Percentiles rank a stretch among this genome's conserved stretches.
phyloP scores from a whole-genome alignment of 2,113 vertebrate species.

The Hippocampus mohnikei region DNA sequence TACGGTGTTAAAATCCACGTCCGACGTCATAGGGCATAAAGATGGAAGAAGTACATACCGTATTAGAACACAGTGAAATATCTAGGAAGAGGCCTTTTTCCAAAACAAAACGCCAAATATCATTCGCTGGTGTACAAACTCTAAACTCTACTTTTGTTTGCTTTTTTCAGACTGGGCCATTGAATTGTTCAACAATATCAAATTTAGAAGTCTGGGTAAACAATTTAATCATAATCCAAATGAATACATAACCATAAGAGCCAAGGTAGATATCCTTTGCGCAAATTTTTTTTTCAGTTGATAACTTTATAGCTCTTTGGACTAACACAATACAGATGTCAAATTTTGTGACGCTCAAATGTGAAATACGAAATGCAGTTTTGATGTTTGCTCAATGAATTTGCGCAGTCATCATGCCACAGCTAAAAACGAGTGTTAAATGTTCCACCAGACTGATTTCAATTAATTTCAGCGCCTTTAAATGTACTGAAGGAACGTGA shows the following conservation, averaged over 20 bases:
- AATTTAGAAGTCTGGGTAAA: not conserved
- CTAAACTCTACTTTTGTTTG: not conserved
- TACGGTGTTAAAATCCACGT: not conserved
- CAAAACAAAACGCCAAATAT: not conserved
- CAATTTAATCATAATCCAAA: not conserved
- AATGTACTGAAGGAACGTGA: no score
- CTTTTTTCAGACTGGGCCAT: not conserved
- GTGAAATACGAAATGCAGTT: not conserved
- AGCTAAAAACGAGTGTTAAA: not conserved
- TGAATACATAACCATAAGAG: not conserved
- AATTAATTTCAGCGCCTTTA: no score
- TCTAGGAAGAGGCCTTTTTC: not conserved
- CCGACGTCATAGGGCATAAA: no score
- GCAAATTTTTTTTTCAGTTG: not conserved
- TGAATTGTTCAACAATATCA: not conserved
- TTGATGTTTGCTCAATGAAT: not conserved
- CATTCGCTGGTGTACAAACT: not conserved
- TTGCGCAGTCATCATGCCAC: not conserved
- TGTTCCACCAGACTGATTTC: not conserved
- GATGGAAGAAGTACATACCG: not conserved
- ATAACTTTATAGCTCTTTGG: not conserved
- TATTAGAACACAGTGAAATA: not conserved
- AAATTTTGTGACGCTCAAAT: not conserved
- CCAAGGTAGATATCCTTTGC: not conserved
- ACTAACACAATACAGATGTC: constrained; percentile 1